Evolutionary conservation across 2,113 vertebrate species (phyloP).

Genomic region (Eurystomus gularis): DNA sequence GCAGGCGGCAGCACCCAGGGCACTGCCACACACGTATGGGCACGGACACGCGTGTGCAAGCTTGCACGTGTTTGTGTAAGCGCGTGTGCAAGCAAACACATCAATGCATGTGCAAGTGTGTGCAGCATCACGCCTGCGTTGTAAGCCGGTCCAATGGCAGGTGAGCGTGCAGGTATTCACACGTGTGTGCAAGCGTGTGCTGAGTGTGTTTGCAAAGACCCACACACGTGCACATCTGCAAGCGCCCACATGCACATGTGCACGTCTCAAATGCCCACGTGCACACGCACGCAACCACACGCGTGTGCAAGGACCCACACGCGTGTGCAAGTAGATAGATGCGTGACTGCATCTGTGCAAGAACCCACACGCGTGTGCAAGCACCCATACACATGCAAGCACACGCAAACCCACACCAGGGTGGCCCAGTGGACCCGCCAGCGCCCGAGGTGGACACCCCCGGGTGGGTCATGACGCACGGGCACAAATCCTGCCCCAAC

Average conservation of each 20-base stretch:
- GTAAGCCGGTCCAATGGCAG: accelerated
- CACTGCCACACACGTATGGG: accelerated
- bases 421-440: neutral
- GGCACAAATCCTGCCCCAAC: neutral
- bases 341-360: too few relatives aligned
- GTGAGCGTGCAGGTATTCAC: too few relatives aligned
- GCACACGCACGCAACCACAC: too few relatives aligned
- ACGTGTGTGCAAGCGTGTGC: neutral
- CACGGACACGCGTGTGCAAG: neutral
- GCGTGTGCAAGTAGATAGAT: too few relatives aligned
- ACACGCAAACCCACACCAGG: accelerated
- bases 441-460: neutral
- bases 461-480: accelerated
- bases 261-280: too few relatives aligned
- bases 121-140: too few relatives aligned
- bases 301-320: too few relatives aligned
- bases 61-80: too few relatives aligned
- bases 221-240: neutral
- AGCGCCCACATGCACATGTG: too few relatives aligned
- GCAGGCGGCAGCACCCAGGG: accelerated
- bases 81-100: accelerated
- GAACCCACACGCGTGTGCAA: neutral
- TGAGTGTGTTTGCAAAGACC: neutral
- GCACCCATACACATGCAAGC: neutral
- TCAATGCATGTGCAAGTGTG: too few relatives aligned